Evolutionary conservation across 2,113 vertebrate species (phyloP), one percentile per base, ranked within the genome.

Genomic region (Cyprinodon variegatus): DNA sequence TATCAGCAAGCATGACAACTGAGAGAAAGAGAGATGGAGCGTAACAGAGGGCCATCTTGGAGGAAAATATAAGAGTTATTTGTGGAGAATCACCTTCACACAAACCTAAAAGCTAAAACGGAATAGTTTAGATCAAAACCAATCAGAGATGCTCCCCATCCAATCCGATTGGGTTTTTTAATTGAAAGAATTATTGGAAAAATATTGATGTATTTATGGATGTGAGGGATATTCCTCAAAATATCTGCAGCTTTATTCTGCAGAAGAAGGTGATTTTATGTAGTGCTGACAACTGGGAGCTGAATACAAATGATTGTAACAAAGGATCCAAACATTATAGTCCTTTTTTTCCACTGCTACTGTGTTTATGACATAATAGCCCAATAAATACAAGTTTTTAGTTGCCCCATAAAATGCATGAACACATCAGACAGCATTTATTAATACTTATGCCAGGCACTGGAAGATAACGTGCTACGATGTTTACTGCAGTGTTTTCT

Each of bases 401-500:
- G 50, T n/a, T 57, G 50, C 6, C 5, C 6, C 50, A 57, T 57
- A 57, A n/a, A 20, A n/a, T 3, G 5, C 17, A 20, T n/a, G n/a
- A 57, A 57, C 2, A 2, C 50, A 1, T 20, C 50, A n/a, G 50
- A 57, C 6, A 20, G 20, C 8, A 9, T 57, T 57, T n/a, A n/a
- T n/a, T 57, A 57, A 20, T 57, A 20, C 50, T 8, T 20, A 20
- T n/a, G 17, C 5, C n/a, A 37, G 50, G 74, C 37, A 39, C 29
- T 22, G 68, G 50, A 10, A 43, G 17, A 11, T 43, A n/a, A 17
- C 43, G 11, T 14, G 59, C 65, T 78, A 76, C 37, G 64, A 66
- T 61, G 1, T 13, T 76, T 71, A 36, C 71, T 72, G 37, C 77
- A 40, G 46, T 61, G 39, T 77, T 80, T 69, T n/a, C 41, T 65